Evolutionary conservation across 2,113 vertebrate species (phyloP), one percentile per base, ranked within the genome.

Genomic region (Dryoscopus gambensis): DNA sequence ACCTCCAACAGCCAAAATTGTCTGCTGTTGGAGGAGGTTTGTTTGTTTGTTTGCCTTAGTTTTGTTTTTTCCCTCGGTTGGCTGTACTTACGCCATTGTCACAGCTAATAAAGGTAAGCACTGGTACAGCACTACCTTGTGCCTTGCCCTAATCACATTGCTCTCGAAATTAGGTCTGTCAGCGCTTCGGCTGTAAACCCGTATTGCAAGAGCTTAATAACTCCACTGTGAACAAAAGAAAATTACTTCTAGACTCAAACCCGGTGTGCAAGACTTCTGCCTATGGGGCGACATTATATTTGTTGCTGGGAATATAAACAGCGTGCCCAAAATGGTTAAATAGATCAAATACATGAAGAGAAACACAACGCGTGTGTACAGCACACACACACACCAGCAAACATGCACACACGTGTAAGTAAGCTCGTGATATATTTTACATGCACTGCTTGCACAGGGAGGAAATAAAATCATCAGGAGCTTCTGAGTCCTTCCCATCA

Each of bases 171-270:
- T 90, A 93, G 81, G 88, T 82, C 96, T 96, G 95, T 89, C 97
- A 93, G 78, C 6, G 7, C 94, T 95, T 95, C 20, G 5, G 88
- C 94, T 93, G 39, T 92, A 94, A 97, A 95, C 94, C 73, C 3
- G 14, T 93, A 84, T 83, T 97, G 95, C 35, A 0, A 94, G 82
- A 90, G 87, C 89, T 95, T 94, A 98, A 92, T 96, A 97, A 95
- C 94, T 95, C 82, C 94, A 68, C 95, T 94, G 95, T 77, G 93
- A 98, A 96, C 96, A 97, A 97, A 98, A 96, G 96, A 96, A 97
- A 98, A 97, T 96, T 95, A 96, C 95, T 95, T 97, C 96, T 98
- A 93, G 96, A 84, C 95, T 94, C 91, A 75, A 95, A 95, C 39
- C 91, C 79, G 20, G 94, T 65, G 88, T 92, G 85, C 52, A 75